These are phyloP conservation scores for Menidia menidia DNA, from an alignment of 2,797 vertebrate species.

Conservation along the genomic window DNA sequence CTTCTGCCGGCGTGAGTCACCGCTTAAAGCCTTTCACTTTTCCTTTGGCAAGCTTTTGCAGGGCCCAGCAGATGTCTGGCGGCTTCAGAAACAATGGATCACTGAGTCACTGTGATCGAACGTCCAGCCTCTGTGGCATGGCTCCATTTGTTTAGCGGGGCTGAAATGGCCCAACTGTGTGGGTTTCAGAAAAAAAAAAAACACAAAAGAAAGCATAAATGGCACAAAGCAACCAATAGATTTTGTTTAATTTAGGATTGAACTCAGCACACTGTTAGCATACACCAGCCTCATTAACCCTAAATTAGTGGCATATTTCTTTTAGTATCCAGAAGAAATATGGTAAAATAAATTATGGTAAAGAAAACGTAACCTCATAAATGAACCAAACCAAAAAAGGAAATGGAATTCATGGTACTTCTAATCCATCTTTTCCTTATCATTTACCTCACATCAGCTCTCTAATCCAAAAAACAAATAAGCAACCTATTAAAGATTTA, in stretches of 20 bases:
- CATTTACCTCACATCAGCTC: neutral
- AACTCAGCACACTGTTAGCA: neutral
- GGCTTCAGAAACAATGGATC: constrained; percentile 15
- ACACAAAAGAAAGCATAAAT: neutral
- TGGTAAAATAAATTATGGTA: too few relatives aligned
- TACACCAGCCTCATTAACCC: neutral
- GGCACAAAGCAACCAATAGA: neutral
- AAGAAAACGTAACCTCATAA: too few relatives aligned
- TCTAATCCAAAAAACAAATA: neutral
- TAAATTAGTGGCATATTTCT: neutral
- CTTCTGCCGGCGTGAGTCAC: constrained; percentile 47
- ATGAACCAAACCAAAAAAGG: too few relatives aligned
- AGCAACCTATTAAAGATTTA: constrained; percentile 3
- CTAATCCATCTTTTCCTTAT: constrained; percentile 11
- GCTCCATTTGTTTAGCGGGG: neutral
- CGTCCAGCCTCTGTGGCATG: constrained; percentile 1
- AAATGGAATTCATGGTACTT: neutral
- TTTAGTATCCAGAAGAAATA: neutral
- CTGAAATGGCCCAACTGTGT: neutral
- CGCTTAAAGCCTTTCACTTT: constrained; percentile 26
- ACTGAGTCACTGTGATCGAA: constrained; percentile 21
- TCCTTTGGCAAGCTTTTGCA: constrained; percentile 20
- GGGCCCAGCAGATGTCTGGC: constrained; percentile 19
- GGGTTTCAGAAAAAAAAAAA: constrained; percentile 3
- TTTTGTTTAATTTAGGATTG: neutral